phyloP scores from a whole-genome alignment of 2,888 invertebrate species.

The Platycnemis pennipes region DNA sequence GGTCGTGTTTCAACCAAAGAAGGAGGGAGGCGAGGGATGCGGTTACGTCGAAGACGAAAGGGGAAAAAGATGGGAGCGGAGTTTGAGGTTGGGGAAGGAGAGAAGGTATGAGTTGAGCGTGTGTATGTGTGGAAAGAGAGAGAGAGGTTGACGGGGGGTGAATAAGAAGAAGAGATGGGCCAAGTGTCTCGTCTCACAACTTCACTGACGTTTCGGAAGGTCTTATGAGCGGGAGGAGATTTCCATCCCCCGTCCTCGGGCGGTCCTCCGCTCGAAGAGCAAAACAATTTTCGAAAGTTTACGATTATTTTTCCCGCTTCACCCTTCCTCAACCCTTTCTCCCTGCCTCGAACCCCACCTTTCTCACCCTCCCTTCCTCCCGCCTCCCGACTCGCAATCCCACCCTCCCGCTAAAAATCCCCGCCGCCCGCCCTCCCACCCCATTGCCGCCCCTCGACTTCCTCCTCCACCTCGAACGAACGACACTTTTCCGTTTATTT shows the following conservation, averaged over 20 bases:
- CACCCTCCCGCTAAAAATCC: neutral
- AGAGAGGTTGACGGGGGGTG: neutral
- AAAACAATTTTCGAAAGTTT: slow-evolving; percentile 64
- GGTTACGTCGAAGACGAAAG: neutral
- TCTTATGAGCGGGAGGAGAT: slow-evolving; percentile 46
- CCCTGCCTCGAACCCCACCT: no score
- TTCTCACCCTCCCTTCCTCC: neutral
- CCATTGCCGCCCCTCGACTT: neutral
- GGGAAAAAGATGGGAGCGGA: slow-evolving; percentile 6
- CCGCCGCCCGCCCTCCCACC: neutral
- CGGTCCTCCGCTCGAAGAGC: slow-evolving; percentile 25
- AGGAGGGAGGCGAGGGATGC: neutral
- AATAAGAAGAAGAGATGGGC: neutral
- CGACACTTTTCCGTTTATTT: neutral
- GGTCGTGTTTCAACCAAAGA: neutral
- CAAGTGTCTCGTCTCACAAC: slow-evolving; percentile 53
- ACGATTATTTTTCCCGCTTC: slow-evolving; percentile 54
- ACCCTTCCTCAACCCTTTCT: neutral
- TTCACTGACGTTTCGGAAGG: slow-evolving; percentile 60
- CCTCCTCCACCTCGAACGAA: neutral
- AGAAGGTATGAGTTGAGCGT: neutral
- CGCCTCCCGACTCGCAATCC: neutral
- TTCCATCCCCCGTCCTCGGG: neutral
- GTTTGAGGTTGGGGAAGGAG: neutral
- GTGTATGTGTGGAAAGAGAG: neutral